Evolutionary conservation across 2,888 invertebrate species (phyloP), one percentile per base, ranked within the genome.

Genomic region (Caenorhabditis virilis): DNA sequence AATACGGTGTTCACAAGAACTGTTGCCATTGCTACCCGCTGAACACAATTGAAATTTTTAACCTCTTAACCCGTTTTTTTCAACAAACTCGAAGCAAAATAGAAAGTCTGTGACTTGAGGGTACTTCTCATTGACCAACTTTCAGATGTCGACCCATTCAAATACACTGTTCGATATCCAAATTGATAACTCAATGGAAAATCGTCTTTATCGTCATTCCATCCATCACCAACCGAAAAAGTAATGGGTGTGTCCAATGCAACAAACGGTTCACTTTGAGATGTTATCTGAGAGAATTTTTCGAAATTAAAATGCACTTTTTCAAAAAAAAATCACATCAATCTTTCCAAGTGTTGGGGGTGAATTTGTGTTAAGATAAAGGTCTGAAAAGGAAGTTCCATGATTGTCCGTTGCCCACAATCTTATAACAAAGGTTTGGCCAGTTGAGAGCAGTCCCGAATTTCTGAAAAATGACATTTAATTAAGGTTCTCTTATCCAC

Each of bases 201-300:
- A 23, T 67, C 67, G 11, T 58, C 61, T 25, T 50, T 59, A 27
- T 65, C 65, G 18, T 68, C 68, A 36, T 56, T 59, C 69, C 69
- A 69, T 1, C 64, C 65, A 38, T 69, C 65, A 4, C 69, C 69
- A n/a, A 69, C 60, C 11, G 64, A 50, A 25, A 65, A 61, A 9
- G 48, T 69, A 0, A 69, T 39, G 2, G 61, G 52, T 36, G 56
- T 60, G 41, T 54, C 54, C 7, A 69, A 36, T 1, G 64, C 65
- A 5, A 53, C 20, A 13, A 48, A 33, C 13, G 57, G 54, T 20
- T 46, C 46, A n/a, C 6, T 7, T 5, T 27, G 25, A 20, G 54
- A 25, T 7, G n/a, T n/a, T n/a, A 63, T 58, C 63, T 58, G 36
- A 35, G 56, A 46, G 1, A 6, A 7, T 20, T 18, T 11, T 22